Conservation (phyloP, 23 tunicate genomes). For the Ascidia mentula region DNA sequence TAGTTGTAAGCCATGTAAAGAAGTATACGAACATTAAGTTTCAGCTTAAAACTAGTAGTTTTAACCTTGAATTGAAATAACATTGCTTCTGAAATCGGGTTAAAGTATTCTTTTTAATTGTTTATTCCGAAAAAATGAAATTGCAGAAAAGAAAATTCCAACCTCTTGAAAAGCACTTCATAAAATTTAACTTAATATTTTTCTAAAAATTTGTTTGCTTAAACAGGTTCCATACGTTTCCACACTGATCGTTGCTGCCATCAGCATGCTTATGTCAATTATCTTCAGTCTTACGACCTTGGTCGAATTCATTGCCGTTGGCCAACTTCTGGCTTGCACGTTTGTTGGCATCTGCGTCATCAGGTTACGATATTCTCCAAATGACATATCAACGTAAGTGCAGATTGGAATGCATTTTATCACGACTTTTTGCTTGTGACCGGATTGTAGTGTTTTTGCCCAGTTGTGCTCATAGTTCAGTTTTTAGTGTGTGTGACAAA, state of each 20-base stretch:
- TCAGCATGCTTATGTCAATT: constrained; percentile 43
- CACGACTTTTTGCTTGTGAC: not conserved
- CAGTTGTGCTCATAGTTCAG: not conserved
- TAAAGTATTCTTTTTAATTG: too few species aligned
- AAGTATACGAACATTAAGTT: too few species aligned
- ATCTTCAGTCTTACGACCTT: constrained; percentile 41
- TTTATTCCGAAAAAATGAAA: too few species aligned
- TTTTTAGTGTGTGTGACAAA: not conserved
- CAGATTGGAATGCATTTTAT: not conserved
- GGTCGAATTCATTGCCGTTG: constrained; percentile 83
- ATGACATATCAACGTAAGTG: constrained; percentile 56
- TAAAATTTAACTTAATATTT: too few species aligned
- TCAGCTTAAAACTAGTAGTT: too few species aligned
- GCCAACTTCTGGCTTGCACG: constrained; percentile 85
- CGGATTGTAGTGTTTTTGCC: not conserved
- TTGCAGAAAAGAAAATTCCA: too few species aligned
- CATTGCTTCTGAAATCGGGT: too few species aligned
- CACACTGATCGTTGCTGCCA: constrained; percentile 20
- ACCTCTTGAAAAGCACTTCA: too few species aligned
- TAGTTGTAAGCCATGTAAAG: too few species aligned
- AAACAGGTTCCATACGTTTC: constrained; percentile 47
- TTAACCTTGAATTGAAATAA: too few species aligned
- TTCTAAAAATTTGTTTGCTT: too few species aligned
- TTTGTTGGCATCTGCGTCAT: constrained; percentile 85
- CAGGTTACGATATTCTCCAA: constrained; percentile 66